Evolutionary conservation across 2,888 invertebrate genomes (phyloP).

Genomic region (Cantharis nigra): DNA sequence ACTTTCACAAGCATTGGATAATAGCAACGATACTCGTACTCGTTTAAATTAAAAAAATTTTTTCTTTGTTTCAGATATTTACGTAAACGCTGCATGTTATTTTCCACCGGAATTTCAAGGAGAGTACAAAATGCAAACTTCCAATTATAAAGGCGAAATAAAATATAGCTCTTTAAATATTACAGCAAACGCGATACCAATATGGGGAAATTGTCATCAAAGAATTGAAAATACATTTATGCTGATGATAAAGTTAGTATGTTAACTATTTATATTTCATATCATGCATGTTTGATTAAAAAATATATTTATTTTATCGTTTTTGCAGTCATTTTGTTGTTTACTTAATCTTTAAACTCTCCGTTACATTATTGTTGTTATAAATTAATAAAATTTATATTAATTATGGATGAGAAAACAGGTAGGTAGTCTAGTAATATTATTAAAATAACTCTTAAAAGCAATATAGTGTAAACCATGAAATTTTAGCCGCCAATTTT

Average conservation of each 20-base stretch:
- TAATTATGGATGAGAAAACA: no score
- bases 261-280: constrained; percentile 32
- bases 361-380: no score
- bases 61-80: constrained; percentile 29
- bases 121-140: constrained; percentile 64
- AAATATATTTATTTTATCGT: background rate
- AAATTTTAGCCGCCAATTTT: no score
- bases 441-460: no score
- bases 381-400: no score
- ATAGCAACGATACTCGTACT: no score
- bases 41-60: background rate
- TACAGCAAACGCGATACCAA: constrained; percentile 66
- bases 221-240: constrained; percentile 65
- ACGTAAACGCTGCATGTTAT: constrained; percentile 59
- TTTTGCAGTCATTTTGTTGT: background rate
- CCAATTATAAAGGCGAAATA: constrained; percentile 57
- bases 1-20: background rate
- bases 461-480: no score
- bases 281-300: background rate
- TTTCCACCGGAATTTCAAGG: constrained; percentile 70
- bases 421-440: no score
- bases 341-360: no score
- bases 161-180: constrained; percentile 66
- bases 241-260: constrained; percentile 60
- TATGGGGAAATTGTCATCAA: constrained; percentile 68